Conservation (phyloP, 2,888 invertebrate genomes). For the Cremastinae sp. region DNA sequence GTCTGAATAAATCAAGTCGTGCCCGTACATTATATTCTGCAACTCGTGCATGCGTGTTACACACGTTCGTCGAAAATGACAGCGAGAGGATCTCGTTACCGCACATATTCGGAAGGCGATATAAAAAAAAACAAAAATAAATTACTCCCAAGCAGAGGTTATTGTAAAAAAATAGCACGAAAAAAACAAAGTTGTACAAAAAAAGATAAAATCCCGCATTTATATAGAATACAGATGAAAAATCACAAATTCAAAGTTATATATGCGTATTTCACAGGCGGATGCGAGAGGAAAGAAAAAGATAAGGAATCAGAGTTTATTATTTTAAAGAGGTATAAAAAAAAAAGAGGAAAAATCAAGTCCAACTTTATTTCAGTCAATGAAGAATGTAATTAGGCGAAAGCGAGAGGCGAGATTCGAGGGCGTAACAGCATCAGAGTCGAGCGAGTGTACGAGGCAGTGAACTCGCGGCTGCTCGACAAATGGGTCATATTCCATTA, state of each 20-base stretch:
- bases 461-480: conserved; percentile 41
- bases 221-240: background rate
- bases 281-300: background rate
- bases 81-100: conserved; percentile 20
- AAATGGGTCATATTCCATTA: conserved; percentile 39
- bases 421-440: too few species aligned
- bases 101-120: conserved; percentile 13
- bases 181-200: too few species aligned
- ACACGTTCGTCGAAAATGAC: conserved; percentile 28
- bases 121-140: conserved; percentile 6
- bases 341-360: too few species aligned
- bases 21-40: conserved; percentile 6
- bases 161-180: too few species aligned
- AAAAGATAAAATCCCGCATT: too few species aligned
- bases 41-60: background rate
- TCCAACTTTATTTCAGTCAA: too few species aligned
- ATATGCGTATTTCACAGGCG: too few species aligned
- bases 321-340: too few species aligned
- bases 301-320: too few species aligned
- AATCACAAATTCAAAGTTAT: background rate
- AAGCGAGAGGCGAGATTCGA: background rate
- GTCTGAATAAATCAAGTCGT: conserved; percentile 35
- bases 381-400: background rate
- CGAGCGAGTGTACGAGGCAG: conserved; percentile 18
- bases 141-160: too few species aligned